Conservation (phyloP, 2,888 invertebrate species). For the Trissoscelio sp. region DNA sequence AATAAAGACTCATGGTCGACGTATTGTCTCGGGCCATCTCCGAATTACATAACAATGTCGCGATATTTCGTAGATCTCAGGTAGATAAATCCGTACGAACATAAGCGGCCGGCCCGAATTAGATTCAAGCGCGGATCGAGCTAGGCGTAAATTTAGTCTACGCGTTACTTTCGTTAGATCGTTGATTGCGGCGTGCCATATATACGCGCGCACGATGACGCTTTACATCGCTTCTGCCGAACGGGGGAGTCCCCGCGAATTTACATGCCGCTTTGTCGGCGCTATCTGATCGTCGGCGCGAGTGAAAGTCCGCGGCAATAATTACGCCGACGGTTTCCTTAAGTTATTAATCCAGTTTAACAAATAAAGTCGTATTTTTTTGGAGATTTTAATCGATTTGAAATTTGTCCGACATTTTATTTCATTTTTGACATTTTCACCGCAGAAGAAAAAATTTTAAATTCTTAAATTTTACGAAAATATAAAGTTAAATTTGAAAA, state of each 20-base stretch:
- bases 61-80: conserved; percentile 66
- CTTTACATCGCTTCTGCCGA: conserved; percentile 13
- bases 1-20: neutral
- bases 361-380: conserved; percentile 26
- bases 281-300: conserved; percentile 34
- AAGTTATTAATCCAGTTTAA: conserved; percentile 34
- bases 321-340: conserved; percentile 28
- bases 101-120: conserved; percentile 69
- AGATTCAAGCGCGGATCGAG: conserved; percentile 53
- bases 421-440: too few species aligned
- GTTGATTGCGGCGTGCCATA: too few species aligned
- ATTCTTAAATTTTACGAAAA: too few species aligned
- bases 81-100: conserved; percentile 67
- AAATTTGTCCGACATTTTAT: too few species aligned
- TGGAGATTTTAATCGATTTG: neutral
- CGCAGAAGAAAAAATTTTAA: too few species aligned
- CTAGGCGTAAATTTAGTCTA: conserved; percentile 68
- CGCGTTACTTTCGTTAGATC: conserved; percentile 71
- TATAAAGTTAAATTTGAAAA: too few species aligned
- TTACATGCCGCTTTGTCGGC: conserved; percentile 44
- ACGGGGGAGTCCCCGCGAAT: conserved; percentile 31
- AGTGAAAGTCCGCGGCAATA: conserved; percentile 45
- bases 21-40: conserved; percentile 7
- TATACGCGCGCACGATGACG: too few species aligned
- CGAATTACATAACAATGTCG: conserved; percentile 51